Conservation (phyloP, 2,797 vertebrate species). For the Brachyrhaphis roseni region DNA sequence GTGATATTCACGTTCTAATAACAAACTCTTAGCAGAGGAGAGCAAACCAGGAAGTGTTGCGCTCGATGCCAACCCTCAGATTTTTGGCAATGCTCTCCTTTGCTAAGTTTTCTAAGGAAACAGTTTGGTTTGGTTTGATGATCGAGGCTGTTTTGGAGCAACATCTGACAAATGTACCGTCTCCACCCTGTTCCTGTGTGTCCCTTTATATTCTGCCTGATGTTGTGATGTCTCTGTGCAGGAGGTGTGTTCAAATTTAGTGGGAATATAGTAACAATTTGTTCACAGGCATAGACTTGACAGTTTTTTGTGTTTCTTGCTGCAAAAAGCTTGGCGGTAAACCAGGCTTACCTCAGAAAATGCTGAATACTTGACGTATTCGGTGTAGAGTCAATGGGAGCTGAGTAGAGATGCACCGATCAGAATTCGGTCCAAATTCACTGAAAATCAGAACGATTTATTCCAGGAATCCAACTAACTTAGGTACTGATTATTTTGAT, state of each 20-base stretch:
- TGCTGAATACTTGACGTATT: not conserved
- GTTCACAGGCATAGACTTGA: not conserved
- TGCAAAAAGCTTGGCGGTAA: not conserved
- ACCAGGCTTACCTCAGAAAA: not conserved
- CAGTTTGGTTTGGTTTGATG: slow-evolving; percentile 53
- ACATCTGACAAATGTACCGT: slow-evolving; percentile 56
- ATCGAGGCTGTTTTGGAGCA: slow-evolving; percentile 5
- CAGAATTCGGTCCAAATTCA: not conserved
- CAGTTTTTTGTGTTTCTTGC: not conserved
- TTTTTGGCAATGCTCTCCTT: slow-evolving; percentile 48
- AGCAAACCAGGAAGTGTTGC: slow-evolving; percentile 46
- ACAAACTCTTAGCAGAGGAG: slow-evolving; percentile 61
- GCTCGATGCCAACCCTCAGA: slow-evolving; percentile 22
- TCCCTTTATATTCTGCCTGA: slow-evolving; percentile 67
- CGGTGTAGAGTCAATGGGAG: not conserved
- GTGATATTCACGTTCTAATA: slow-evolving; percentile 42
- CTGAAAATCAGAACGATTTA: not conserved
- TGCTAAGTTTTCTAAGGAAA: slow-evolving; percentile 52
- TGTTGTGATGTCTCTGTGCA: slow-evolving; percentile 77
- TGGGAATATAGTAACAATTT: slow-evolving; percentile 14
- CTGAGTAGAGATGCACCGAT: not conserved
- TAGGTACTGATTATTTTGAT: too few relatives aligned
- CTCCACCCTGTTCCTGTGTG: slow-evolving; percentile 70
- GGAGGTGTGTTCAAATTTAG: slow-evolving; percentile 74
- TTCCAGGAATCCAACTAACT: too few relatives aligned